phyloP scores from a whole-genome alignment of 2,797 vertebrate genomes.

The Graptemys geographica region DNA sequence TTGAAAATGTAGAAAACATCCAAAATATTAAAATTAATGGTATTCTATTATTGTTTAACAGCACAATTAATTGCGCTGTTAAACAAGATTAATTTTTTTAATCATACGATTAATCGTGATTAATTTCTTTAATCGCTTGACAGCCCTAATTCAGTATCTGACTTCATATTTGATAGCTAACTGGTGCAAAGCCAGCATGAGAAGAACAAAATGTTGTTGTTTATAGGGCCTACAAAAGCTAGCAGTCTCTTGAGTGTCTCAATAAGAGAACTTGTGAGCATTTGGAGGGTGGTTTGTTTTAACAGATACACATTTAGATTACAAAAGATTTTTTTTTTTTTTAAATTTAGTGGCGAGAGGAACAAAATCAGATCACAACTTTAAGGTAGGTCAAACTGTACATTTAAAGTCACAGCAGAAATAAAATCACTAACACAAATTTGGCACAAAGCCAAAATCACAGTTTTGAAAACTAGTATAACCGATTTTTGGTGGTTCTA shows the following conservation, averaged over 20 bases:
- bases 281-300: background rate
- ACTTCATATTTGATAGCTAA: background rate
- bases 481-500: background rate
- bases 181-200: background rate
- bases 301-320: background rate
- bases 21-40: too few relatives aligned
- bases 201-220: background rate
- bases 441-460: rapidly evolving
- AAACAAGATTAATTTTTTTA: too few relatives aligned
- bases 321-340: background rate
- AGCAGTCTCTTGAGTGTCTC: background rate
- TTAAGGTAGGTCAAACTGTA: rapidly evolving
- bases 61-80: too few relatives aligned
- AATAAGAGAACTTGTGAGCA: background rate
- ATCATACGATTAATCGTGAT: too few relatives aligned
- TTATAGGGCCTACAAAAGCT: background rate
- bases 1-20: too few relatives aligned
- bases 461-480: background rate
- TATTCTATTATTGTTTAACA: too few relatives aligned
- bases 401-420: background rate
- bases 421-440: rapidly evolving
- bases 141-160: background rate
- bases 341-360: too few relatives aligned
- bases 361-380: background rate
- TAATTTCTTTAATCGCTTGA: too few relatives aligned